Percentiles rank a stretch among this genome's conserved stretches.
phyloP scores from a whole-genome alignment of 2,888 invertebrate genomes.

The Electrophaes corylata region DNA sequence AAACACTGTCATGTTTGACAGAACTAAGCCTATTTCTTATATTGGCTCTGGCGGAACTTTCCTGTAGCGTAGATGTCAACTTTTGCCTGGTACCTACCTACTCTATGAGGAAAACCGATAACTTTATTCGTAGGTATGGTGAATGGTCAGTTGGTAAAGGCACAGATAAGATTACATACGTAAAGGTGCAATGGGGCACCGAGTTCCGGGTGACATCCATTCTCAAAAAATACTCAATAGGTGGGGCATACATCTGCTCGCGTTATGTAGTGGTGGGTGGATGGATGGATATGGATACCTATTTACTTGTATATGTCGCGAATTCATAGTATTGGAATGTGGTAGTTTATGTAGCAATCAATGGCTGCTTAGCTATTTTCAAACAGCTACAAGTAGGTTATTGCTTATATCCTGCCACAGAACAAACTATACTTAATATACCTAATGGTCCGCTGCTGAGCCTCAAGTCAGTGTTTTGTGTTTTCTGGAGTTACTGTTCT shows the following conservation, averaged over 20 bases:
- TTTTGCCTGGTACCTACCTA: no score
- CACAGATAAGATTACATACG: no score
- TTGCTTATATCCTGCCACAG: neutral
- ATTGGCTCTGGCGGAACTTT: no score
- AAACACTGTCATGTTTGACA: no score
- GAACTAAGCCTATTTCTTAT: no score
- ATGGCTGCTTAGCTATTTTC: conserved; percentile 14
- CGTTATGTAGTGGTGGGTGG: neutral
- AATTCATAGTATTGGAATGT: conserved; percentile 32
- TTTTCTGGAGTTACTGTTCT: no score
- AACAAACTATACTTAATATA: no score
- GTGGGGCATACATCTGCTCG: conserved; percentile 21
- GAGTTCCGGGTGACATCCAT: conserved; percentile 30
- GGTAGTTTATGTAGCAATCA: conserved; percentile 5
- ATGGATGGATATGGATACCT: conserved; percentile 1
- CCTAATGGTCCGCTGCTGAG: no score
- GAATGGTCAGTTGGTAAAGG: conserved; percentile 10
- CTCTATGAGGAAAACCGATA: no score
- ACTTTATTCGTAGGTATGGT: neutral
- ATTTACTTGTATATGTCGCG: conserved; percentile 15
- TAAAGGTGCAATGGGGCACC: conserved; percentile 11
- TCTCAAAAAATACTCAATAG: conserved; percentile 22
- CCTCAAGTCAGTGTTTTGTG: no score
- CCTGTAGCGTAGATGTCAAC: no score
- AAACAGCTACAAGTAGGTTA: neutral